Percentiles rank a stretch among this genome's conserved stretches.
Conservation (phyloP, 2,113 vertebrate genomes). For the Amblyornis subalaris region DNA sequence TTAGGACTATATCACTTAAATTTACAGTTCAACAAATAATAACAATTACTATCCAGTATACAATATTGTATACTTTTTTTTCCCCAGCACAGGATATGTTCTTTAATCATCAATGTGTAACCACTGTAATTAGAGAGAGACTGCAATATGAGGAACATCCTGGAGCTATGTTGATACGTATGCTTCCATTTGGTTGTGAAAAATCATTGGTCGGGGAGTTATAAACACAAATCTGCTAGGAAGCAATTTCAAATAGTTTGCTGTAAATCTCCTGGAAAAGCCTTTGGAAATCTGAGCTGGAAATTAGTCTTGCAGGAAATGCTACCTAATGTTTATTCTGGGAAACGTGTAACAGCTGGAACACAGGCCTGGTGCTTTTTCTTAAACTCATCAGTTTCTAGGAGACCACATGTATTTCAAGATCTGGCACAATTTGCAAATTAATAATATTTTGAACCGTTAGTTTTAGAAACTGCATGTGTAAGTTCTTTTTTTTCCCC, state of each 20-base stretch:
- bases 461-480: background rate
- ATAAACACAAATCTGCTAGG: background rate
- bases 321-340: slow-evolving; percentile 26
- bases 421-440: background rate
- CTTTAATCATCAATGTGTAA: background rate
- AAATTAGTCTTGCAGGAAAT: slow-evolving; percentile 14
- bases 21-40: background rate
- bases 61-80: background rate
- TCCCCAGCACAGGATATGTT: background rate
- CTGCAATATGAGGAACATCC: background rate
- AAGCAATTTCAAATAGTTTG: background rate
- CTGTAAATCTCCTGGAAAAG: slow-evolving; percentile 2
- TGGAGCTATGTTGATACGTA: background rate
- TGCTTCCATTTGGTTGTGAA: background rate
- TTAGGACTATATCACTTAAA: background rate
- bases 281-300: slow-evolving; percentile 6
- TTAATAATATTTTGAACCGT: background rate
- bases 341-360: slow-evolving; percentile 10
- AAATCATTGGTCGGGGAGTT: background rate
- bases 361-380: background rate
- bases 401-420: background rate
- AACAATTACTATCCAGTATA: background rate
- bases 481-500: background rate
- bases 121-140: background rate
- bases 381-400: background rate